Percentiles rank a stretch among this genome's conserved stretches.
phyloP scores from a whole-genome alignment of 2,888 invertebrate species.

The Nemotelus pantherinus region DNA sequence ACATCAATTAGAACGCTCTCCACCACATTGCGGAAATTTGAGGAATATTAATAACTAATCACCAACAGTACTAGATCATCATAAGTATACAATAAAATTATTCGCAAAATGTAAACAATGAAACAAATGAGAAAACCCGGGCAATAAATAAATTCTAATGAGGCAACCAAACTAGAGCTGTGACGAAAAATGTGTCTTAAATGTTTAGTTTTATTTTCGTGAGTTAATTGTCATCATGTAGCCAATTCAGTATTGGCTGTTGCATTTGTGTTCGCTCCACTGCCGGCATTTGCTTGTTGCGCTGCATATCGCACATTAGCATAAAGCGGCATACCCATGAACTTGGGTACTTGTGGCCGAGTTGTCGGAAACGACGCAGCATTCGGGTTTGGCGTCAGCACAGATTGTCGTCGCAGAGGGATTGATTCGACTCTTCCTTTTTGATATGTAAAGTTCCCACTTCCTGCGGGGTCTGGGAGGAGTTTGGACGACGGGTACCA shows the following conservation, averaged over 20 bases:
- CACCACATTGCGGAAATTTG: neutral
- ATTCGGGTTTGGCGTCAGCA: conserved; percentile 28
- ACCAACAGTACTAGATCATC: conserved; percentile 13
- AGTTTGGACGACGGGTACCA: conserved; percentile 75
- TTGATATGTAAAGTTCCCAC: conserved; percentile 82
- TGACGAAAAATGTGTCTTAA: conserved; percentile 24
- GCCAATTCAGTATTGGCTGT: conserved; percentile 4
- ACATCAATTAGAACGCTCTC: conserved; percentile 6
- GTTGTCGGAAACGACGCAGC: conserved; percentile 4
- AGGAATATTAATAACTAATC: neutral
- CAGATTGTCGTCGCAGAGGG: conserved; percentile 56
- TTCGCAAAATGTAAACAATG: neutral
- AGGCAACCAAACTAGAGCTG: neutral
- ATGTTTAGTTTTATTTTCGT: conserved; percentile 6
- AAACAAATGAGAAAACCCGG: neutral
- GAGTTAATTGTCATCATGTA: conserved; percentile 16
- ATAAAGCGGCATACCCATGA: conserved; percentile 85
- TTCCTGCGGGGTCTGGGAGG: conserved; percentile 78
- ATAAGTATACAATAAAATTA: neutral
- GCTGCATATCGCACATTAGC: conserved; percentile 53
- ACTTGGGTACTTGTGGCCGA: conserved; percentile 66
- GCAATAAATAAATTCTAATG: conserved; percentile 29
- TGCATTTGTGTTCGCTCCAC: neutral
- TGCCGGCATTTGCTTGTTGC: conserved; percentile 11
- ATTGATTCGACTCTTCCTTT: conserved; percentile 64